Evolutionary conservation across 1,140 invertebrate species (phyloP), one percentile per base, ranked within the genome.

Genomic region (Euglossa dilemma): DNA sequence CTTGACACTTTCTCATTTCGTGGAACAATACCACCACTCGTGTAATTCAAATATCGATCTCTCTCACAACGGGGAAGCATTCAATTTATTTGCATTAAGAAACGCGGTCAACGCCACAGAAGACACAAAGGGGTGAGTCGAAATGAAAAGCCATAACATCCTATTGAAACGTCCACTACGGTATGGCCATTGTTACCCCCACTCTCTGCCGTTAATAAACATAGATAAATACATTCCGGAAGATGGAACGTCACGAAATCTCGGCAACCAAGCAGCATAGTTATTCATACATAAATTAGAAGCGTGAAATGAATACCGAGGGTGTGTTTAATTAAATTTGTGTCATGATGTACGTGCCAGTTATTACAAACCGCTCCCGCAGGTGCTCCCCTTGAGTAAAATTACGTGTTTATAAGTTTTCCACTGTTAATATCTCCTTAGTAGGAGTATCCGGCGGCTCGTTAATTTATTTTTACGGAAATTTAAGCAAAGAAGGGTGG

Each of bases 251-350:
- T 90, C 89, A 84, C 83, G 84, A 89, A 90, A 92, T 87, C 90
- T 87, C 84, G 80, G 83, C 76, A 77, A 23, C 90, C 89, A 87
- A 91, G 91, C 86, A 91, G 77, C 85, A 88, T 84, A 93, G 91
- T 93, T 93, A 93, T 92, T 92, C 92, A 91, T 91, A 92, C 93
- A 93, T 93, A 93, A 93, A 93, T 93, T 93, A 93, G 90, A 89
- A 88, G 87, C 90, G 85, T 84, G 88, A 91, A 93, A 93, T 93
- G 93, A 94, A 94, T 92, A 91, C 90, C 92, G 88, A 86, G 88
- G 87, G 91, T 81, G 87, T 91, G 91, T 94, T 94, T 94, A 94
- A 94, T 94, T 94, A 94, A 94, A 94, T 92, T 92, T 91, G 91
- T 86, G 91, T 92, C 91, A 86, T 93, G 93, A 94, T 94, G 91